phyloP scores from a whole-genome alignment of 2,888 invertebrate species.

The Caenorhabditis plicata region DNA sequence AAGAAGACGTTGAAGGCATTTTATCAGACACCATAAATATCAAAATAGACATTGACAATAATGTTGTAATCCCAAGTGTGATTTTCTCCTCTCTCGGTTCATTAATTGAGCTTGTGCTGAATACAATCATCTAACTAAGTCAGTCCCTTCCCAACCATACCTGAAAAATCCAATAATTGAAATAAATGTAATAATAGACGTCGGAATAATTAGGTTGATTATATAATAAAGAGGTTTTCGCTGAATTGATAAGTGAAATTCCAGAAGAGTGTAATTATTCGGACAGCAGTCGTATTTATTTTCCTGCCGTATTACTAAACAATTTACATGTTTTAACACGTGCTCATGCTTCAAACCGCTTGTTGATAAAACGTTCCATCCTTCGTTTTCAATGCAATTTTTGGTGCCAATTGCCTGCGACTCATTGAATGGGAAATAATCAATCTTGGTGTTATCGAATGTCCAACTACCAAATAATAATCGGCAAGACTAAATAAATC shows the following conservation, averaged over 20 bases:
- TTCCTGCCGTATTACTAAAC: slow-evolving; percentile 45
- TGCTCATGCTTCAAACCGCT: slow-evolving; percentile 20
- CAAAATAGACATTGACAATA: slow-evolving; percentile 67
- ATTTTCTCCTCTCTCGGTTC: slow-evolving; percentile 60
- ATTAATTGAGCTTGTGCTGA: slow-evolving; percentile 52
- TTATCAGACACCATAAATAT: slow-evolving; percentile 66
- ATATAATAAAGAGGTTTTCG: slow-evolving; percentile 57
- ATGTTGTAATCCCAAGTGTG: slow-evolving; percentile 59
- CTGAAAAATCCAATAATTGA: slow-evolving; percentile 67
- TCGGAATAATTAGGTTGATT: slow-evolving; percentile 55
- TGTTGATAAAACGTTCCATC: slow-evolving; percentile 55
- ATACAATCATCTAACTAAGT: too few species aligned
- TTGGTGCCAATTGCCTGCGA: slow-evolving; percentile 48
- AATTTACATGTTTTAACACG: not conserved
- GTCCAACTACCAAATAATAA: slow-evolving; percentile 57
- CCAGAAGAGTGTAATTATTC: slow-evolving; percentile 54
- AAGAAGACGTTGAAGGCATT: slow-evolving; percentile 68
- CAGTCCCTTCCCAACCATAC: too few species aligned
- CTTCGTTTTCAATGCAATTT: slow-evolving; percentile 60
- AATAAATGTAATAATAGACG: slow-evolving; percentile 66
- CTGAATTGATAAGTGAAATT: slow-evolving; percentile 39
- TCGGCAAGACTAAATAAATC: slow-evolving; percentile 38
- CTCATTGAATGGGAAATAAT: slow-evolving; percentile 51
- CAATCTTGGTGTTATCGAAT: slow-evolving; percentile 57
- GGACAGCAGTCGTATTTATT: slow-evolving; percentile 56